phyloP scores from a whole-genome alignment of 2,797 vertebrate species.

The Rhabdophis nuchalis region DNA sequence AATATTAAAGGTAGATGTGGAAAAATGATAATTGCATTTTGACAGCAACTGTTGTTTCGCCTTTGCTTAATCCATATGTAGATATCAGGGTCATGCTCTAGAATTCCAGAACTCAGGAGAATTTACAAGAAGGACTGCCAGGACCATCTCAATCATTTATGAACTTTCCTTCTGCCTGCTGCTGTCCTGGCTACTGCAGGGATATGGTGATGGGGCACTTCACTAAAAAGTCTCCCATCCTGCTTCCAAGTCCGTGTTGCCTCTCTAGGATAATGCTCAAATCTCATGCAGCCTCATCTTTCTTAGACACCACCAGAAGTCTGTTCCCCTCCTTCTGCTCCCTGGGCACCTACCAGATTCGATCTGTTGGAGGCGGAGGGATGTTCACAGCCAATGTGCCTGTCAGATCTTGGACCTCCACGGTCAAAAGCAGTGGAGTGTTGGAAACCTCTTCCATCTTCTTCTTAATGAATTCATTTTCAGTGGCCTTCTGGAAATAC shows the following conservation, averaged over 20 bases:
- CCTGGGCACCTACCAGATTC: slow-evolving; percentile 79
- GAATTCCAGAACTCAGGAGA: background rate
- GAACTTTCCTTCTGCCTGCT: background rate
- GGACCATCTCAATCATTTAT: background rate
- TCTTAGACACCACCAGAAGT: background rate
- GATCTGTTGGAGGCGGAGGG: slow-evolving; percentile 84
- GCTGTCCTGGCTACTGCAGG: background rate
- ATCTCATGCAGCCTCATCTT: background rate
- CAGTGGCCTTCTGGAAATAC: slow-evolving; percentile 87
- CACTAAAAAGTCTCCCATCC: background rate
- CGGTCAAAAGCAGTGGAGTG: slow-evolving; percentile 82
- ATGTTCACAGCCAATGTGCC: slow-evolving; percentile 82
- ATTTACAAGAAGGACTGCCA: background rate
- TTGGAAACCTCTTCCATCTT: slow-evolving; percentile 92
- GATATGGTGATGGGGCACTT: background rate
- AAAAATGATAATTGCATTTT: background rate
- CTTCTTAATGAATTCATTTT: slow-evolving; percentile 90
- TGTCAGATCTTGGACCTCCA: slow-evolving; percentile 84
- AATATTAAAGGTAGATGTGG: background rate
- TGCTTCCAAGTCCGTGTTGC: background rate
- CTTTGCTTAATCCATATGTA: background rate
- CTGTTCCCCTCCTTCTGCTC: fast-evolving
- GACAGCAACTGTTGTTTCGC: background rate
- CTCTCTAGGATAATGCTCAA: background rate
- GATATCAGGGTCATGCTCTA: background rate